These are phyloP conservation scores for Sarcophaga rosellei DNA, from an alignment of 2,888 invertebrate species.

Conservation along the genomic window DNA sequence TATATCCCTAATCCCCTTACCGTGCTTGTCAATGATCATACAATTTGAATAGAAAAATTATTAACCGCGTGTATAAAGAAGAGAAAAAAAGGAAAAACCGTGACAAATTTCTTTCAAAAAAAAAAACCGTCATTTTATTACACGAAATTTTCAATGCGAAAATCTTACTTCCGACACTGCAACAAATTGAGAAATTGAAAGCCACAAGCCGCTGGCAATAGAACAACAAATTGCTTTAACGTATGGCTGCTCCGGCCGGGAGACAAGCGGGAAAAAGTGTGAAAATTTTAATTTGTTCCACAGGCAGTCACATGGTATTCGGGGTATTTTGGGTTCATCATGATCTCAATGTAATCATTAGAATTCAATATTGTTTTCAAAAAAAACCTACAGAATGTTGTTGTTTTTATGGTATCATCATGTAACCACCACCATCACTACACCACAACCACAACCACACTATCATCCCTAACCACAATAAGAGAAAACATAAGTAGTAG, in stretches of 20 bases:
- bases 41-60: slow-evolving; percentile 78
- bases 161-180: slow-evolving; percentile 51
- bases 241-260: no score
- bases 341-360: slow-evolving; percentile 52
- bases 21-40: slow-evolving; percentile 40
- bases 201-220: slow-evolving; percentile 23
- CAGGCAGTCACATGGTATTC: slow-evolving; percentile 69
- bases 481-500: no score
- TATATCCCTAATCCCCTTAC: slow-evolving; percentile 26
- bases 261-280: slow-evolving; percentile 75
- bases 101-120: slow-evolving; percentile 75
- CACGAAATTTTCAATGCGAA: slow-evolving; percentile 68
- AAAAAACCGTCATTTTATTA: slow-evolving; percentile 73
- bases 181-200: slow-evolving; percentile 54
- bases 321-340: slow-evolving; percentile 42
- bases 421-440: neutral
- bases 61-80: slow-evolving; percentile 72
- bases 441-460: slow-evolving; percentile 39
- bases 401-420: slow-evolving; percentile 45
- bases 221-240: slow-evolving; percentile 61
- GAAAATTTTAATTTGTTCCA: slow-evolving; percentile 82
- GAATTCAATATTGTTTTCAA: slow-evolving; percentile 50
- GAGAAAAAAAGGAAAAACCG: slow-evolving; percentile 74
- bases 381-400: slow-evolving; percentile 4
- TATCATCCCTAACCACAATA: slow-evolving; percentile 11